Evolutionary conservation across 2,888 invertebrate species (phyloP), one percentile per base, ranked within the genome.

Genomic region (Monochamus alternatus): DNA sequence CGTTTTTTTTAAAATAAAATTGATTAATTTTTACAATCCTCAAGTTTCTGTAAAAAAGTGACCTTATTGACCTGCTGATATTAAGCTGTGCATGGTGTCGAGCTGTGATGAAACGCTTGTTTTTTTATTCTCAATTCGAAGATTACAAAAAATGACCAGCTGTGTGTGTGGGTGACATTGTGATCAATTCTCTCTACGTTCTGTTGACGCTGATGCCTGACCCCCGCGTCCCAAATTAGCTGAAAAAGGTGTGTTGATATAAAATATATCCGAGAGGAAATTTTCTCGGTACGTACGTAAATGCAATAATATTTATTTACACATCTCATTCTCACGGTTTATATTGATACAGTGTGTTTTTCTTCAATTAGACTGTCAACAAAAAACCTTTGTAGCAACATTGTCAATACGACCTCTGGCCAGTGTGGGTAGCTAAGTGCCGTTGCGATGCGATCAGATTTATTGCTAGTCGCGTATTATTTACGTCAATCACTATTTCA

Each of bases 321-420:
- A 55, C 22, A 14, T 14, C 55, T 22, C 55, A 55, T 55, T 55
- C 55, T n/a, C 55, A 55, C 55, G 55, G 7, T 55, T 55, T 5
- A 55, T 55, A 55, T 55, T 55, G 22, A 55, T 55, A 55, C 55
- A 55, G 14, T 55, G 55, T 55, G n/a, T 55, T 55, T 55, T 55
- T 14, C 55, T 55, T 55, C 55, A 55, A 55, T 55, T 55, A 55
- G 14, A 14, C 5, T 12, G 10, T 14, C n/a, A 55, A 55, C 22
- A 55, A 55, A 55, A 55, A 14, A 55, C 12, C 22, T n/a, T n/a
- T 55, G 3, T 7, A 22, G n/a, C 22, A 55, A 55, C n/a, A 22
- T 55, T 55, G 55, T 55, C 55, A 55, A 55, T n/a, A 55, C 14
- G 22, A 55, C 10, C 55, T 55, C 4, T 55, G 5, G 12, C 5